phyloP scores from a whole-genome alignment of 1,140 invertebrate genomes.

The Drosophila eugracilis region DNA sequence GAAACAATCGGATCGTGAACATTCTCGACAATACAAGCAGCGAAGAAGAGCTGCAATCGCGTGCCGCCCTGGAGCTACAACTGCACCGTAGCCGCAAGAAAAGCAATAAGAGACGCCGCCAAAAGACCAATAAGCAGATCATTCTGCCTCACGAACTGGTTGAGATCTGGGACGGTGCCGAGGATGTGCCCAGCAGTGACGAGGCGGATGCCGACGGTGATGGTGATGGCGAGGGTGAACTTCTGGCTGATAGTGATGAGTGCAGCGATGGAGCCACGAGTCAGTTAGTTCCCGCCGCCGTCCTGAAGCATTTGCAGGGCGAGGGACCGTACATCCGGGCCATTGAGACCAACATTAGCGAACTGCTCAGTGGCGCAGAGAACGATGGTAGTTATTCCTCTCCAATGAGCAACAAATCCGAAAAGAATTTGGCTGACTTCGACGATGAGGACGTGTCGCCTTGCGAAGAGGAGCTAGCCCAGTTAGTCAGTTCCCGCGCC shows the following conservation, averaged over 20 bases:
- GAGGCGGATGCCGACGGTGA: conserved; percentile 72
- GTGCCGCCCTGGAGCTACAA: conserved; percentile 58
- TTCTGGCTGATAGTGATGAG: conserved; percentile 80
- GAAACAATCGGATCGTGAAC: conserved; percentile 81
- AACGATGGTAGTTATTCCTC: conserved; percentile 92
- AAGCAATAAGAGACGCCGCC: conserved; percentile 76
- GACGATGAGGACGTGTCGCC: conserved; percentile 96
- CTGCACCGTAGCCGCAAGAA: conserved; percentile 68
- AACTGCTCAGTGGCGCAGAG: conserved; percentile 90
- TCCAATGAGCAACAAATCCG: conserved; percentile 95
- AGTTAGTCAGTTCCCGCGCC: conserved; percentile 68
- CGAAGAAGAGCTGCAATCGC: conserved; percentile 75
- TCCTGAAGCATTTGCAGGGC: conserved; percentile 78
- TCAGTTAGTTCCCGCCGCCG: conserved; percentile 70
- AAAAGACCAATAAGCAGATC: conserved; percentile 75
- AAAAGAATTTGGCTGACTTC: conserved; percentile 97
- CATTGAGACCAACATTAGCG: conserved; percentile 86
- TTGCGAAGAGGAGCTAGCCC: conserved; percentile 92
- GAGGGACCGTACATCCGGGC: conserved; percentile 81
- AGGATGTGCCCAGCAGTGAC: conserved; percentile 78
- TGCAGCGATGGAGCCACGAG: conserved; percentile 76
- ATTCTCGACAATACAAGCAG: conserved; percentile 84
- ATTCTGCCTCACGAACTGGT: conserved; percentile 77
- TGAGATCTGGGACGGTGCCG: conserved; percentile 82
- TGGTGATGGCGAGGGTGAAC: conserved; percentile 74